Evolutionary conservation across 2,797 vertebrate species (phyloP), one percentile per base, ranked within the genome.

Genomic region (Remorina albescens): DNA sequence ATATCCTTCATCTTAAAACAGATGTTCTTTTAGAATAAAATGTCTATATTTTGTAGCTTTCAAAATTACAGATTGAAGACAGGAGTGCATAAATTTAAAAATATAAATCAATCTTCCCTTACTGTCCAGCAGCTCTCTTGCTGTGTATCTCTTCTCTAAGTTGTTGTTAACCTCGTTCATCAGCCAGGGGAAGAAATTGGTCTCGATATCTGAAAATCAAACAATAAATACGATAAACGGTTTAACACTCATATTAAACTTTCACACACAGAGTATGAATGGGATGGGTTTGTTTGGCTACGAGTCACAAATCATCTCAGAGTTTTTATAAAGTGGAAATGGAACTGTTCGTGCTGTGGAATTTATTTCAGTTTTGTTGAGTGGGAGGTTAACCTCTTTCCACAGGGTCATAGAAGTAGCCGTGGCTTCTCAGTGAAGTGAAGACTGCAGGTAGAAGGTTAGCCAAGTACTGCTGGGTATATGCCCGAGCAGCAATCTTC

Each of bases 361-460:
- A n/a, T n/a, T n/a, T n/a, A n/a, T n/a, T n/a, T n/a, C n/a, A n/a
- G n/a, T n/a, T n/a, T n/a, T 41, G 26, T 10, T 54, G 16, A 41
- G 28, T 47, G 1, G 23, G n/a, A 56, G 42, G 28, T 77, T 39
- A 5, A 97, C 97, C 97, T 95, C 93, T 96, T 89, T 97, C 92
- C 74, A 97, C 57, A 3, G 95, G 94, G 77, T 99, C 96, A 30
- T 95, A 96, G 73, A 99, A 97, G 92, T 94, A 98, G 9, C 98
- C 98, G 2, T 94, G 91, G 5, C 92, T 92, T 47, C 83, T 91
- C 80, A 99, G 95, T 0, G 93, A 95, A 74, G 70, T 86, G 44
- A 97, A 96, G 54, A 96, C 96, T 0, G 95, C 90, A 0, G 97
- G 96, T 39, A 97, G 82, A 25, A 98, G 95, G 79, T 96, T 94